phyloP scores from a whole-genome alignment of 2,113 vertebrate genomes.

The Upupa epops region DNA sequence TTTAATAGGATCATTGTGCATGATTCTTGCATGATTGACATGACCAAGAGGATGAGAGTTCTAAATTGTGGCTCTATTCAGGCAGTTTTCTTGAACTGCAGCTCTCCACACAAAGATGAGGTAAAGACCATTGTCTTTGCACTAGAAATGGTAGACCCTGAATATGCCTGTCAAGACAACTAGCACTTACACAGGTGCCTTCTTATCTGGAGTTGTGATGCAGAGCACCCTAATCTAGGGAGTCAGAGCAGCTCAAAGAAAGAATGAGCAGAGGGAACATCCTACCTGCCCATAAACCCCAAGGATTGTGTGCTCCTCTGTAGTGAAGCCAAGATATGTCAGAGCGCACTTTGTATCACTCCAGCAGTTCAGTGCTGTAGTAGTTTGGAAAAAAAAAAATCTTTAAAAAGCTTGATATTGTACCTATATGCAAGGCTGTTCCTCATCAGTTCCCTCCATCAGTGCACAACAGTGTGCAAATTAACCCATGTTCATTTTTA shows the following conservation, averaged over 20 bases:
- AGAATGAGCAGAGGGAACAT: not conserved
- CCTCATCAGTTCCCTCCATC: not conserved
- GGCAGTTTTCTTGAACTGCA: fast-evolving
- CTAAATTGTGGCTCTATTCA: not conserved
- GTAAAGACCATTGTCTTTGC: not conserved
- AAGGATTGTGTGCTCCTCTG: not conserved
- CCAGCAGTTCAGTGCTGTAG: not conserved
- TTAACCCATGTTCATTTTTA: not conserved
- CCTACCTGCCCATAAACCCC: fast-evolving
- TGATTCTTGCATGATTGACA: not conserved
- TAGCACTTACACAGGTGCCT: not conserved
- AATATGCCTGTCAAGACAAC: not conserved
- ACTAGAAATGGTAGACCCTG: not conserved
- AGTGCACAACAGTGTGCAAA: fast-evolving
- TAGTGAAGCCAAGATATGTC: not conserved
- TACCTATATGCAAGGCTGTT: not conserved
- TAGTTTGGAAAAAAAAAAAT: not conserved
- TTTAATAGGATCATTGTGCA: not conserved
- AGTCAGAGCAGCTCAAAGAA: not conserved
- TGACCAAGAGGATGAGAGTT: not conserved
- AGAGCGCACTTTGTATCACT: not conserved
- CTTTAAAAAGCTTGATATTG: not conserved
- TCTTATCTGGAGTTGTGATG: not conserved
- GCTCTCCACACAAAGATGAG: not conserved
- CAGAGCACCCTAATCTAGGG: not conserved